phyloP scores from a whole-genome alignment of 2,888 invertebrate genomes.

The Zaprionus lineosus region DNA sequence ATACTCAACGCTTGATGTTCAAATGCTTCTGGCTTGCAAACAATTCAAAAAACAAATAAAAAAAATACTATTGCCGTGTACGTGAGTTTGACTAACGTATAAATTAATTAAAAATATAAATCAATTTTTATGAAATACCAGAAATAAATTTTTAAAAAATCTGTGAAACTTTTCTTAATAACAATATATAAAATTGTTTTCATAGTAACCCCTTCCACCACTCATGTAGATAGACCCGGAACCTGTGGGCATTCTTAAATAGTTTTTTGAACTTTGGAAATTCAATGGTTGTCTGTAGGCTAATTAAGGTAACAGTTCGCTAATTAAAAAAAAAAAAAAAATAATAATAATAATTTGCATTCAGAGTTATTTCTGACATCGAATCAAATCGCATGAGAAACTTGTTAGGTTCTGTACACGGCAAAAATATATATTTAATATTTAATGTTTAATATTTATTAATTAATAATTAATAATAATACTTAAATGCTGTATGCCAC shows the following conservation, averaged over 20 bases:
- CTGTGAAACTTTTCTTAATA: too few species aligned
- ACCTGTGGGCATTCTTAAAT: slow-evolving; percentile 16
- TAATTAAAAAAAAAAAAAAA: slow-evolving; percentile 33
- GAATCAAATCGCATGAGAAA: slow-evolving; percentile 1
- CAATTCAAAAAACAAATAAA: slow-evolving; percentile 6
- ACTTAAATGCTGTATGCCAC: slow-evolving; percentile 32
- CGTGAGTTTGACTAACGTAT: slow-evolving; percentile 31
- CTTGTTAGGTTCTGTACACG: slow-evolving; percentile 32
- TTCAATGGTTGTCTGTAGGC: slow-evolving; percentile 56
- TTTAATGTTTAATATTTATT: too few species aligned
- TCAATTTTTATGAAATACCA: neutral
- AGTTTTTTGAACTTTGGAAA: slow-evolving; percentile 22
- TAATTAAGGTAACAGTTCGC: slow-evolving; percentile 58
- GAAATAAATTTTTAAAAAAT: too few species aligned
- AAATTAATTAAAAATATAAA: too few species aligned
- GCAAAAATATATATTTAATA: slow-evolving; percentile 11
- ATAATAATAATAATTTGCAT: too few species aligned
- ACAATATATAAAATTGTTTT: too few species aligned
- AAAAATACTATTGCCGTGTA: slow-evolving; percentile 7
- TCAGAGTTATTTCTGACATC: neutral
- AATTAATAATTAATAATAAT: slow-evolving; percentile 7
- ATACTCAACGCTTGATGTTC: slow-evolving; percentile 37
- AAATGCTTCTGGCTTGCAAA: slow-evolving; percentile 23
- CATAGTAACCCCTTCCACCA: neutral
- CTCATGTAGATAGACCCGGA: slow-evolving; percentile 4